Evolutionary conservation across 2,113 vertebrate genomes (phyloP).

Genomic region (Anguilla rostrata): DNA sequence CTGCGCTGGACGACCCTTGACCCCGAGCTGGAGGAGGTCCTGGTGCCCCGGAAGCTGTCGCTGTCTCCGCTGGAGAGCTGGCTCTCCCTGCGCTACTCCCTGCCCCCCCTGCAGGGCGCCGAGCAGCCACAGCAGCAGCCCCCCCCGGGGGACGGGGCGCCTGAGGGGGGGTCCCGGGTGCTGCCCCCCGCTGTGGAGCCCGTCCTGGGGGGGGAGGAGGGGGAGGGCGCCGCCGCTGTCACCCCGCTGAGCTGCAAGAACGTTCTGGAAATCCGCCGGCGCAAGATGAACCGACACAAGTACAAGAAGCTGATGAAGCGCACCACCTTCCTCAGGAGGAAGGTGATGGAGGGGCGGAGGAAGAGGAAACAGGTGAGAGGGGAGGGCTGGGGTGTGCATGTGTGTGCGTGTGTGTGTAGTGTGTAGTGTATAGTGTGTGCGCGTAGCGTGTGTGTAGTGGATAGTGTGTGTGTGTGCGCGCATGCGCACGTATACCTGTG

Average conservation of each 20-base stretch:
- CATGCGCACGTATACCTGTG: no score
- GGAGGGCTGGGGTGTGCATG: not conserved
- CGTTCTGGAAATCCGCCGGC: slow-evolving; percentile 82
- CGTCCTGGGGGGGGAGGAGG: slow-evolving; percentile 44
- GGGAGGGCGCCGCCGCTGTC: slow-evolving; percentile 22
- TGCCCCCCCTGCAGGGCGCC: slow-evolving; percentile 67
- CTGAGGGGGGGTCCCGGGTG: slow-evolving; percentile 53
- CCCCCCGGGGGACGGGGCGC: slow-evolving; percentile 46
- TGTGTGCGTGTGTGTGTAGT: no score
- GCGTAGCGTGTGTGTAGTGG: no score
- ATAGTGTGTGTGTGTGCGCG: no score
- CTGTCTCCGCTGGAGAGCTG: slow-evolving; percentile 90
- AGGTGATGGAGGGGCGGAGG: slow-evolving; percentile 70
- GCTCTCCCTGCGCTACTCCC: slow-evolving; percentile 77
- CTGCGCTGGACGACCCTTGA: slow-evolving; percentile 67
- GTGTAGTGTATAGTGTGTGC: no score
- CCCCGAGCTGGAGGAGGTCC: slow-evolving; percentile 81
- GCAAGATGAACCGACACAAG: slow-evolving; percentile 92
- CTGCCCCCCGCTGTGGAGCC: slow-evolving; percentile 51
- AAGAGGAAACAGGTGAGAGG: slow-evolving; percentile 72
- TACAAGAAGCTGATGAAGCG: slow-evolving; percentile 86
- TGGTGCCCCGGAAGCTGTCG: slow-evolving; percentile 87
- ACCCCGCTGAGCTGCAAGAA: slow-evolving; percentile 76
- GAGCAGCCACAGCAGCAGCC: not conserved
- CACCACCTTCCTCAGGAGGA: slow-evolving; percentile 77